Evolutionary conservation across 2,113 vertebrate genomes (phyloP), one percentile per base, ranked within the genome.

Genomic region (Dromas ardeola): DNA sequence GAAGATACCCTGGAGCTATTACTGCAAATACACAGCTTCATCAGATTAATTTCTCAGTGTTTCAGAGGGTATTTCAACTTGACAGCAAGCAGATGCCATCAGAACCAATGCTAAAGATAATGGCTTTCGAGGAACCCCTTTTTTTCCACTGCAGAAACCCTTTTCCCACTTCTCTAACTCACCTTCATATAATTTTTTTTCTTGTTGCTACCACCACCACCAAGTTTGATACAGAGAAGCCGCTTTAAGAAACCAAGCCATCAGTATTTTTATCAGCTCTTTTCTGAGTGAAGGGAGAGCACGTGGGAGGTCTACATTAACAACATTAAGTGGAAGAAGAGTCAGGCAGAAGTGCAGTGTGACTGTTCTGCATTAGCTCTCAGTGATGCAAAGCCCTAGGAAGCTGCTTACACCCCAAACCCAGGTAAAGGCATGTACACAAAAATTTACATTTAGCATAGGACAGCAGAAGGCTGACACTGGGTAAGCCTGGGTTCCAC

Each of bases 161-260:
- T 55, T 61, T 43, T 12, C 7, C 40, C 11, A 6, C 25, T 62
- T 77, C 13, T 32, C 15, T 40, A 86, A 45, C 25, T 45, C 30
- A 20, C 5, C 12, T 63, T 29, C 4, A 6, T 12, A 4, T 2
- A 1, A 23, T 30, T 42, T 29, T 36, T 53, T 26, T 3, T 5
- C 25, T 17, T 40, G 5, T n/a, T 83, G 34, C 25, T 45, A 45
- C 25, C 36, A 81, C 26, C 47, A 67, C 13, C 76, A 88, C 30
- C 6, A 53, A 26, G 20, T 73, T 52, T 50, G 29, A 42, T 36
- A 43, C 4, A 71, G 32, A 81, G 22, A 63, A 5, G 3, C 16
- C 89, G 50, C 49, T 71, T 70, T 71, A 71, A 91, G 38, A 91
- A 81, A 26, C 43, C 34, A 87, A 80, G 36, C 6, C 42, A 80